A percentile compares a stretch with the other conserved stretches of the same genome.
These are phyloP conservation scores for Sceloporus undulatus DNA, from an alignment of 2,113 vertebrate genomes.

Conservation along the genomic window DNA sequence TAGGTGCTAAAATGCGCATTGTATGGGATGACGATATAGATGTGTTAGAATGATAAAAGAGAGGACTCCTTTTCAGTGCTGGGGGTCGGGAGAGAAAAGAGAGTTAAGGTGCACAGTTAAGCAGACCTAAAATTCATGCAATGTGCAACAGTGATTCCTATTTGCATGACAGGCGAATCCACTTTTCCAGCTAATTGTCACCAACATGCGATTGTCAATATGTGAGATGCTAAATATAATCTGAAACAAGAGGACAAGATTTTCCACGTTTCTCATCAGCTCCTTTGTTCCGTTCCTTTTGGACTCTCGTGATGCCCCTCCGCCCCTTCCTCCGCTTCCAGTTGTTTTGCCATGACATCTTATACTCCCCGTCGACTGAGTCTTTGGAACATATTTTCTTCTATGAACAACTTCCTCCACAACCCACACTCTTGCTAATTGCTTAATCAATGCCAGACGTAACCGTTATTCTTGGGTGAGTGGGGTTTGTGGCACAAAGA, in stretches of 20 bases:
- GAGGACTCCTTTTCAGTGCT: not conserved
- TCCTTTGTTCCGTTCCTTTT: not conserved
- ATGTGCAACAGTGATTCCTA: no score
- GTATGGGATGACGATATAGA: no score
- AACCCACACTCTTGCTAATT: constrained; percentile 28
- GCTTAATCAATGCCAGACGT: constrained; percentile 37
- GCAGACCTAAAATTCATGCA: no score
- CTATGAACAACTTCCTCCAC: constrained; percentile 5
- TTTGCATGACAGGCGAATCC: not conserved
- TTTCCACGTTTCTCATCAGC: not conserved
- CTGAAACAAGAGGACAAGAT: not conserved
- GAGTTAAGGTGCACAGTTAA: no score
- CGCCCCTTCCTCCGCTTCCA: not conserved
- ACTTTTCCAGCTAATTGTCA: not conserved
- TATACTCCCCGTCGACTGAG: not conserved
- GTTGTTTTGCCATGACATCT: not conserved
- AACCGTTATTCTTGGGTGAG: not conserved
- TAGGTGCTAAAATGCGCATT: no score
- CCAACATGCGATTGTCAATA: not conserved
- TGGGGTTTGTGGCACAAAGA: constrained; percentile 30
- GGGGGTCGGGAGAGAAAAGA: not conserved
- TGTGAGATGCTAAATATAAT: not conserved
- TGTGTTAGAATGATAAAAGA: no score
- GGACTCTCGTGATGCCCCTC: not conserved
- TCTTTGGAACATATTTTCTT: not conserved